These are phyloP conservation scores for Atherinosoma microstoma DNA, from an alignment of 2,797 vertebrate species.

Conservation along the genomic window DNA sequence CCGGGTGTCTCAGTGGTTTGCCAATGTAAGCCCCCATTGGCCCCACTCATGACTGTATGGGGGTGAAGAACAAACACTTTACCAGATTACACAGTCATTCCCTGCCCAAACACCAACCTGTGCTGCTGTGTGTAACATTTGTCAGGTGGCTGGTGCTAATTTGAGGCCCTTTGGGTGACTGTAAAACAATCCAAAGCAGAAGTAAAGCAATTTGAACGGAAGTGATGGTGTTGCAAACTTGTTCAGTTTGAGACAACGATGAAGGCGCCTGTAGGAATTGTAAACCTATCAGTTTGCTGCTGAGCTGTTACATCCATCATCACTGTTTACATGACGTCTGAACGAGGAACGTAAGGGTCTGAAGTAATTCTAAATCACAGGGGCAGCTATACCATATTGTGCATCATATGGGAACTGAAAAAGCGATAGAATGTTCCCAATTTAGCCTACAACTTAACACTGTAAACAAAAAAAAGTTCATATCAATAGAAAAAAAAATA, in stretches of 20 bases:
- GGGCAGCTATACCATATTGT: background rate
- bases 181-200: slow-evolving; percentile 56
- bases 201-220: slow-evolving; percentile 39
- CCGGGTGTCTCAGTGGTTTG: slow-evolving; percentile 52
- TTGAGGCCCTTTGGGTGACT: slow-evolving; percentile 33
- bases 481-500: too few relatives aligned
- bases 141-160: slow-evolving; percentile 58
- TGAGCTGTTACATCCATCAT: slow-evolving; percentile 34
- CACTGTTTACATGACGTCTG: slow-evolving; percentile 29
- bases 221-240: slow-evolving; percentile 24
- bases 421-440: background rate
- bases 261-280: slow-evolving; percentile 2
- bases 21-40: slow-evolving; percentile 52
- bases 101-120: slow-evolving; percentile 38
- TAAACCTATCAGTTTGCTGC: slow-evolving; percentile 13
- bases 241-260: slow-evolving; percentile 12
- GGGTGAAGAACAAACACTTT: slow-evolving; percentile 67
- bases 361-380: background rate
- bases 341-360: background rate
- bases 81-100: slow-evolving; percentile 39
- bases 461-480: background rate
- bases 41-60: slow-evolving; percentile 62
- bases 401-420: background rate
- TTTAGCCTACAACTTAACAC: background rate
- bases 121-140: slow-evolving; percentile 47